Conservation (phyloP, 2,113 vertebrate species). For the Nanorana parkeri region DNA sequence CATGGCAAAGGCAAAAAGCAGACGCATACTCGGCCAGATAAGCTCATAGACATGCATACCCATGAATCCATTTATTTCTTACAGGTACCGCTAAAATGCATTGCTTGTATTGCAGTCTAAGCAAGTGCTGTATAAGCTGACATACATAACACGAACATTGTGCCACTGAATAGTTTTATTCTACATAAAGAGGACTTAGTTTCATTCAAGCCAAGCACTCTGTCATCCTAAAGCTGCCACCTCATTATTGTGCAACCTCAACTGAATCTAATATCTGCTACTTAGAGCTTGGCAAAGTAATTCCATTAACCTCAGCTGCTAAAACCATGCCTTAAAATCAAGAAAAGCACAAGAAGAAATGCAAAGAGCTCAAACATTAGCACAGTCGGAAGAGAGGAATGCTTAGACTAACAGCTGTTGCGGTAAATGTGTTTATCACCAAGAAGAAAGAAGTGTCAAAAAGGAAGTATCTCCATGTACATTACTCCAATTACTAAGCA, state of each 20-base stretch:
- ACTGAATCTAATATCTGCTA: conserved; percentile 37
- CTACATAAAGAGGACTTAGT: not conserved
- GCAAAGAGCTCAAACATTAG: conserved; percentile 12
- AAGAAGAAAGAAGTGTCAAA: conserved; percentile 3
- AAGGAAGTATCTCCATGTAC: conserved; percentile 5
- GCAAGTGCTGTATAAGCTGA: not conserved
- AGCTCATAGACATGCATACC: too few relatives aligned
- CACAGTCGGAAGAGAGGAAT: conserved; percentile 11
- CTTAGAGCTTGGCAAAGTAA: conserved; percentile 47
- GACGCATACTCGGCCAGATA: too few relatives aligned
- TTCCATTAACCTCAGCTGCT: conserved; percentile 46
- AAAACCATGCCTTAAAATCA: conserved; percentile 32
- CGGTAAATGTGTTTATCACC: conserved; percentile 28
- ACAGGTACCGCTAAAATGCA: too few relatives aligned
- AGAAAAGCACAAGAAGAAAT: conserved; percentile 43
- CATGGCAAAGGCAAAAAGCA: too few relatives aligned
- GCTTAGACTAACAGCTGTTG: conserved; percentile 22
- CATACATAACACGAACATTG: conserved; percentile 20
- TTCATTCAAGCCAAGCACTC: not conserved
- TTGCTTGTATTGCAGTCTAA: too few relatives aligned
- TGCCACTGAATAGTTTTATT: not conserved
- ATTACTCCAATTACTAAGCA: not conserved
- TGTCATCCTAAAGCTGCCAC: conserved; percentile 37
- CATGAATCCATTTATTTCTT: too few relatives aligned
- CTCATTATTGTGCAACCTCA: conserved; percentile 34